A percentile compares a stretch with the other conserved stretches of the same genome.
phyloP scores from a whole-genome alignment of 2,888 invertebrate genomes.

The Mylabris sibirica region DNA sequence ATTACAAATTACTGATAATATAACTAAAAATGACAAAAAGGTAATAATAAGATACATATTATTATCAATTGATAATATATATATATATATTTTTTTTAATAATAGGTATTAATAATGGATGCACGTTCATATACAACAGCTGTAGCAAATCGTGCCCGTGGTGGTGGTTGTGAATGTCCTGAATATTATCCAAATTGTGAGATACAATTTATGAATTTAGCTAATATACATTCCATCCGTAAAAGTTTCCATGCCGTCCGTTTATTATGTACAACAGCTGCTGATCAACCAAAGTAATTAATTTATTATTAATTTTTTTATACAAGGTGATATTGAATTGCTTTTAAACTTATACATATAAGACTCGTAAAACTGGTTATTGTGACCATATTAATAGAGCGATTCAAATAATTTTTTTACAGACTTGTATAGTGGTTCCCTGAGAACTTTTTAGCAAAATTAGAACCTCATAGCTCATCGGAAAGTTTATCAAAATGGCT shows the following conservation, averaged over 20 bases:
- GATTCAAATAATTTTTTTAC: too few species aligned
- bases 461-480: too few species aligned
- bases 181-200: conserved; percentile 96
- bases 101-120: conserved; percentile 87
- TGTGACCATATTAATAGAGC: too few species aligned
- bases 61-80: too few species aligned
- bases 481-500: too few species aligned
- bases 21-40: not conserved
- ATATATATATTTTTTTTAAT: too few species aligned
- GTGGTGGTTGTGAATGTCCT: conserved; percentile 95
- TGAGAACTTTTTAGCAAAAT: too few species aligned
- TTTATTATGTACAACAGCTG: conserved; percentile 77
- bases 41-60: too few species aligned
- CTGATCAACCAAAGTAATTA: conserved; percentile 79
- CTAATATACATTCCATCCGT: conserved; percentile 96
- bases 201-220: conserved; percentile 96
- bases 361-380: too few species aligned
- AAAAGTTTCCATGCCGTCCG: conserved; percentile 91
- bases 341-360: too few species aligned
- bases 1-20: not conserved
- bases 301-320: conserved; percentile 8
- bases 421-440: too few species aligned
- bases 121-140: conserved; percentile 96
- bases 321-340: too few species aligned
- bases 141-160: conserved; percentile 94